Conservation (phyloP, 2,113 vertebrate genomes). For the Serilophus lunatus region DNA sequence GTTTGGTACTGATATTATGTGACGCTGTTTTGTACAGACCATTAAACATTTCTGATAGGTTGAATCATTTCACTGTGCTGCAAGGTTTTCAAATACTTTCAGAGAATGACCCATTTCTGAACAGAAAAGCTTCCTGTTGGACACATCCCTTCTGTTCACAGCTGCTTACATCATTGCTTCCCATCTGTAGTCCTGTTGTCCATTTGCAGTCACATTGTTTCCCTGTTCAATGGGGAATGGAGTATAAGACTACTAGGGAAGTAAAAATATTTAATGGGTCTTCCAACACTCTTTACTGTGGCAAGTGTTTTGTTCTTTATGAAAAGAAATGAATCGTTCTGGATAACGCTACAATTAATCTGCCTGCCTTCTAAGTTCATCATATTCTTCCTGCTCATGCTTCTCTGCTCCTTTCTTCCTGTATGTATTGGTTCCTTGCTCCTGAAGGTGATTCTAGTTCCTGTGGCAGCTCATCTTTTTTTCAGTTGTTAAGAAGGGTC, state of each 20-base stretch:
- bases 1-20: neutral
- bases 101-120: neutral
- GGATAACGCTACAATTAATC: neutral
- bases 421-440: neutral
- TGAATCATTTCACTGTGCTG: neutral
- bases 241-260: neutral
- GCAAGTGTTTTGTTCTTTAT: neutral
- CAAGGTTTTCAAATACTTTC: neutral
- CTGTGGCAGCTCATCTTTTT: neutral
- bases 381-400: neutral
- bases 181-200: neutral
- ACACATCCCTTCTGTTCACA: neutral
- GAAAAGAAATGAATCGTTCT: neutral
- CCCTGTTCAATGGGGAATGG: neutral
- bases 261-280: neutral
- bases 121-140: neutral
- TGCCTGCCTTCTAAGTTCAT: neutral
- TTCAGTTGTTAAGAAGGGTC: neutral
- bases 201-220: neutral
- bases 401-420: neutral
- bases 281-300: neutral
- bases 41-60: neutral
- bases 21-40: neutral
- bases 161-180: neutral
- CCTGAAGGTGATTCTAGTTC: neutral